A percentile compares a stretch with the other conserved stretches of the same genome.
phyloP scores from a whole-genome alignment of 2,113 vertebrate genomes.

The Ptilonorhynchus violaceus region DNA sequence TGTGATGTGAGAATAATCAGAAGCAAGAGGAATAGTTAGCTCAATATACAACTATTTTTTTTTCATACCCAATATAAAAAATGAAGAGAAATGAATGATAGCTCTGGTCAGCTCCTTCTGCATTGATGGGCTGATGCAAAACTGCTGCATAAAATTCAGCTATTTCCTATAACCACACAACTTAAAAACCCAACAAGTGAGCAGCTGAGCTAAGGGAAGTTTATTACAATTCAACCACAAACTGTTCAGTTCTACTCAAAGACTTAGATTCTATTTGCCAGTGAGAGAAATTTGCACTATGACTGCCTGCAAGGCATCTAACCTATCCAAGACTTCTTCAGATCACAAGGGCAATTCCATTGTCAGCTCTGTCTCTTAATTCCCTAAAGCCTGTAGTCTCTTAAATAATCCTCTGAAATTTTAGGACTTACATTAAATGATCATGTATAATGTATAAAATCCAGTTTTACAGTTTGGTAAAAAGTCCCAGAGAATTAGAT shows the following conservation, averaged over 20 bases:
- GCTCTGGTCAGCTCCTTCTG: background rate
- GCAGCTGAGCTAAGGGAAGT: background rate
- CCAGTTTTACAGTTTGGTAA: background rate
- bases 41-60: background rate
- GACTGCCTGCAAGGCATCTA: background rate
- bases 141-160: background rate
- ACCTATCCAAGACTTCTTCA: background rate
- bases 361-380: background rate
- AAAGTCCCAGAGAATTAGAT: background rate
- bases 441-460: constrained; percentile 9
- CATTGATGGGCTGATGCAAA: background rate
- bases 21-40: background rate
- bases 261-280: background rate
- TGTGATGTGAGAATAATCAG: background rate
- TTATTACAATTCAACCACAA: background rate
- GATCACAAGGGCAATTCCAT: background rate
- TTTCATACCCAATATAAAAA: background rate
- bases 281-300: background rate
- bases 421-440: background rate
- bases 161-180: background rate
- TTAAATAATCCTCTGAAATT: constrained; percentile 28
- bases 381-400: background rate
- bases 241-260: background rate
- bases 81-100: background rate
- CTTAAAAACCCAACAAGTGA: constrained; percentile 2